Conservation (phyloP, 2,888 invertebrate genomes). For the Tetropium fuscum region DNA sequence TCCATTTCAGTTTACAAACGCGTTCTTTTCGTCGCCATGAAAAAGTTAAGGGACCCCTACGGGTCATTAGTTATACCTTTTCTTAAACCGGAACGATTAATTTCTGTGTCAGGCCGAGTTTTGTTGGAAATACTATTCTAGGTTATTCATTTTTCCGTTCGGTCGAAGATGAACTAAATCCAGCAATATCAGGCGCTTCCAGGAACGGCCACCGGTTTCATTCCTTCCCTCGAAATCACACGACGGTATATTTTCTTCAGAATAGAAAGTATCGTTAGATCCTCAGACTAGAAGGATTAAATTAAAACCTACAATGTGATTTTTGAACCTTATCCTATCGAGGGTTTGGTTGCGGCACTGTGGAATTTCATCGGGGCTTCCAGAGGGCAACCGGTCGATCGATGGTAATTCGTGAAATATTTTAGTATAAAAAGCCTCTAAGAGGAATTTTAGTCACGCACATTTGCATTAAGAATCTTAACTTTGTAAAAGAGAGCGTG, state of each 20-base stretch:
- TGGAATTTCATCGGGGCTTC: too few relatives aligned
- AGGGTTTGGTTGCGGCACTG: too few relatives aligned
- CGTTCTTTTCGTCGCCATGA: constrained; percentile 15
- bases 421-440: background rate
- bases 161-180: background rate
- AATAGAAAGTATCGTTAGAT: too few relatives aligned
- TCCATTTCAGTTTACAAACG: constrained; percentile 9
- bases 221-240: too few relatives aligned
- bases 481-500: constrained; percentile 2
- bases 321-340: too few relatives aligned
- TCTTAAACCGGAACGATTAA: constrained; percentile 20
- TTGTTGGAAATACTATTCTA: constrained; percentile 1
- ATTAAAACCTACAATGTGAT: too few relatives aligned
- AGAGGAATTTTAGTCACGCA: constrained; percentile 4
- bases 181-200: too few relatives aligned
- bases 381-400: too few relatives aligned
- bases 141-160: background rate
- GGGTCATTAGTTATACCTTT: constrained; percentile 21
- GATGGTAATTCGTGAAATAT: background rate
- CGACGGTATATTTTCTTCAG: too few relatives aligned
- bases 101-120: constrained; percentile 5
- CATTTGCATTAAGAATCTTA: constrained; percentile 3
- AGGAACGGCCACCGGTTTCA: too few relatives aligned
- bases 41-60: constrained; percentile 17
- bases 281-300: too few relatives aligned